Evolutionary conservation across 2,888 invertebrate genomes (phyloP), one percentile per base, ranked within the genome.

Genomic region (Dasysyrphus albostriatus): DNA sequence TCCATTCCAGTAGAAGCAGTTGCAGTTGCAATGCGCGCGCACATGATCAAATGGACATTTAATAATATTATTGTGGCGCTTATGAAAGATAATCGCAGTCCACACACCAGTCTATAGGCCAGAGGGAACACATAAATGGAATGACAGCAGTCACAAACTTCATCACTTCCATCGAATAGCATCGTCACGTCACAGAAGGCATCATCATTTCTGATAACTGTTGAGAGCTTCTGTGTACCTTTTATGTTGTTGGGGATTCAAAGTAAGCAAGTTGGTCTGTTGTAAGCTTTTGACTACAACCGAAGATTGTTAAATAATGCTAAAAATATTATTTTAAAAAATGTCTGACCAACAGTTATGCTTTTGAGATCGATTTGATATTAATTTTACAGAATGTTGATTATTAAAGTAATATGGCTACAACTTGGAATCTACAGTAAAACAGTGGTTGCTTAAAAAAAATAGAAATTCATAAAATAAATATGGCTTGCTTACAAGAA

Each of bases 1-100:
- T 82, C 82, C 87, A 87, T 87, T 87, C 87, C 87, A 78, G 70
- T 58, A 16, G 47, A 65, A 47, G 59, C 63, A 63, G 74, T 44
- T 34, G 51, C 44, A 76, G 78, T n/a, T n/a, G n/a, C 56, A 82
- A 78, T 87, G 85, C 16, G 65, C 74, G 85, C 77, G 85, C 85
- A 87, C 87, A 87, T 75, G 87, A 63, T 82, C 82, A 75, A 75
- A 78, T 75, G 82, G 51, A 72, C 82, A 70, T 85, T 85, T 85
- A 85, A 85, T 77, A 74, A 69, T 79, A 70, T 85, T 82, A 85
- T 78, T 82, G 85, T 82, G 85, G 85, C 85, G 85, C 85, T 85
- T 85, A 85, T 44, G 56, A 44, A 70, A 78, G 81, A 78, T 85
- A 74, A 85, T 82, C 82, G 56, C 77, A 54, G 80, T 67, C 70